Base-by-base conservation (phyloP, 2,113 vertebrate species). In the Heterotilapia buettikoferi region DNA sequence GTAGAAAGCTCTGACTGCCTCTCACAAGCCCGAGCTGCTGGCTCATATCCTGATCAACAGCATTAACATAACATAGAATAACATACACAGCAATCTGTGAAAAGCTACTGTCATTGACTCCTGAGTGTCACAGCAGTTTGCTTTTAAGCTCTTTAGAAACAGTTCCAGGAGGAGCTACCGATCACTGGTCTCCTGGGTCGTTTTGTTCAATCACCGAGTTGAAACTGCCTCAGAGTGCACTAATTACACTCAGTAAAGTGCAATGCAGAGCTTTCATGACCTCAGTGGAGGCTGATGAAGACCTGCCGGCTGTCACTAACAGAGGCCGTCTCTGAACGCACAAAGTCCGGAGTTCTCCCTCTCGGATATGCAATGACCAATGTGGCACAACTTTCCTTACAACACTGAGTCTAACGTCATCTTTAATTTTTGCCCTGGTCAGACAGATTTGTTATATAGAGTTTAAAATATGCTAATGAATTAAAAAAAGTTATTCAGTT, bases 221-320 rank as follows among this genome's bases (percentile, higher is more conserved):
- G 82, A 93, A 93, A 88, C 86, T 87, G 92, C 88, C 78, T 86
- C 85, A 66, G 56, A 93, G 87, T 85, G 90, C 90, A 85, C 87
- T 89, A 94, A 92, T 91, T 92, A 92, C 82, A 91, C 84, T 80
- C 83, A 9, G 57, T 86, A 89, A 94, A 93, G 90, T 93, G 89
- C 86, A 87, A 59, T 84, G 84, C 87, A 88, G 84, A 89, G 91
- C 79, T 89, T 90, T 89, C 45, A 19, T 89, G 88, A 91, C 90
- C 90, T 76, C 80, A 40, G 19, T 78, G 88, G 73, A 89, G 83
- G 85, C 89, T 89, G 92, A 90, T 82, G 83, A 89, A 90, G 90
- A 91, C 59, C 59, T 84, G 86, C 88, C 82, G 86, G 89, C 92
- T 92, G 89, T 89, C 88, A 84, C 84, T 88, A 59, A 86, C 9